Conservation (phyloP, 2,888 invertebrate species). For the Amphiduros pacificus region DNA sequence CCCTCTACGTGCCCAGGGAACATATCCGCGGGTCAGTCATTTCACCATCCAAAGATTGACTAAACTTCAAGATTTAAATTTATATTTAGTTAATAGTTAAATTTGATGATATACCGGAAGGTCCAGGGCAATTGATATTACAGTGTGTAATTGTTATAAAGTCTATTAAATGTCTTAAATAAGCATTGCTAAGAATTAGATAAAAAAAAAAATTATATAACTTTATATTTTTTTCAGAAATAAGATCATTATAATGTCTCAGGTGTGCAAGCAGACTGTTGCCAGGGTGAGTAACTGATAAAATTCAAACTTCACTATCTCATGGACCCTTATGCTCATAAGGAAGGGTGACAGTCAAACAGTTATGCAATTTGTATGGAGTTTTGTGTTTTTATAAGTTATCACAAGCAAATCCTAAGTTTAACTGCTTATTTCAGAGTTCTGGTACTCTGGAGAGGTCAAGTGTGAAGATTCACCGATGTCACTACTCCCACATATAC, state of each 20-base stretch:
- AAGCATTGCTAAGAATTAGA: too few species aligned
- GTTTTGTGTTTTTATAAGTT: not conserved
- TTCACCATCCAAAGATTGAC: too few species aligned
- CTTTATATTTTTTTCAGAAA: constrained; percentile 50
- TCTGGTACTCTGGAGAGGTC: constrained; percentile 56
- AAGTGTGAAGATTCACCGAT: constrained; percentile 56
- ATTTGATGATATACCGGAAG: too few species aligned
- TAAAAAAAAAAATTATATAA: too few species aligned
- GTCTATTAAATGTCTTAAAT: too few species aligned
- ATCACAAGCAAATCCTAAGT: not conserved
- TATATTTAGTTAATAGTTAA: too few species aligned
- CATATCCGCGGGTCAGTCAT: constrained; percentile 47
- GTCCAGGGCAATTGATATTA: too few species aligned
- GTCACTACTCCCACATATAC: constrained; percentile 56
- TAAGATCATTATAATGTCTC: constrained; percentile 58
- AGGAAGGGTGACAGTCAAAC: not conserved
- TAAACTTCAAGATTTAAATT: too few species aligned
- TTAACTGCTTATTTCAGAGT: constrained; percentile 41
- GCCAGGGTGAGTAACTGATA: constrained; percentile 50
- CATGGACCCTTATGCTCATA: not conserved
- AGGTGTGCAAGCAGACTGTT: constrained; percentile 56
- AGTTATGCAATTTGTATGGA: too few species aligned
- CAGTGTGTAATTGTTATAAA: too few species aligned
- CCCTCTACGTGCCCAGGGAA: constrained; percentile 52
- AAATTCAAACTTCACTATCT: too few species aligned